phyloP scores from a whole-genome alignment of 1,140 invertebrate genomes.

The Doryteuthis pealeii region DNA sequence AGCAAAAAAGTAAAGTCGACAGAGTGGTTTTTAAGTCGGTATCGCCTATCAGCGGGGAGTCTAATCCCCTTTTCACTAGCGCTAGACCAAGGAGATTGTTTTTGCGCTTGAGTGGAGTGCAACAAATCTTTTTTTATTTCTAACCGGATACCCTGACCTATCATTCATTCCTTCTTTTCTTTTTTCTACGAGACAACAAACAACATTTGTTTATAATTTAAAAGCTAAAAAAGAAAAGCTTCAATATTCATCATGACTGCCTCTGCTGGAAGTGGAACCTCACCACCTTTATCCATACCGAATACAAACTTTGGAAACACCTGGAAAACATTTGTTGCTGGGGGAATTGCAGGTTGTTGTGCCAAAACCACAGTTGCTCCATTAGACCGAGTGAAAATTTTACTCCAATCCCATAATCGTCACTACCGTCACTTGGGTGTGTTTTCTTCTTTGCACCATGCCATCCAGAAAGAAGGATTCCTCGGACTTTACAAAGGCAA shows the following conservation, averaged over 20 bases:
- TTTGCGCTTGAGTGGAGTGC: too few relatives aligned
- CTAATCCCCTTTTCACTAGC: too few relatives aligned
- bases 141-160: too few relatives aligned
- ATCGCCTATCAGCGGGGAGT: too few relatives aligned
- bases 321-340: constrained; percentile 8
- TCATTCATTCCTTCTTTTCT: background rate
- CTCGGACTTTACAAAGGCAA: constrained; percentile 53
- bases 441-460: constrained; percentile 73
- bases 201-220: too few relatives aligned
- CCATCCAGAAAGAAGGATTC: constrained; percentile 66
- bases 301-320: background rate
- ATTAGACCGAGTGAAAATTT: constrained; percentile 54
- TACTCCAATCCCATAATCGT: constrained; percentile 83
- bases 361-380: constrained; percentile 50
- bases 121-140: too few relatives aligned
- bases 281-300: background rate
- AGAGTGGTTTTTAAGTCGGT: too few relatives aligned
- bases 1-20: too few relatives aligned
- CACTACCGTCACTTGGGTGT: constrained; percentile 76
- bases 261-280: background rate
- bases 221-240: background rate
- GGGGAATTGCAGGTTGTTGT: constrained; percentile 45
- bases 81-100: too few relatives aligned
- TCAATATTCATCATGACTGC: background rate
- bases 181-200: background rate